Percentiles rank a stretch among this genome's conserved stretches.
These are phyloP conservation scores for Lynx canadensis DNA, from an alignment of 2,113 vertebrate species.

Conservation along the genomic window DNA sequence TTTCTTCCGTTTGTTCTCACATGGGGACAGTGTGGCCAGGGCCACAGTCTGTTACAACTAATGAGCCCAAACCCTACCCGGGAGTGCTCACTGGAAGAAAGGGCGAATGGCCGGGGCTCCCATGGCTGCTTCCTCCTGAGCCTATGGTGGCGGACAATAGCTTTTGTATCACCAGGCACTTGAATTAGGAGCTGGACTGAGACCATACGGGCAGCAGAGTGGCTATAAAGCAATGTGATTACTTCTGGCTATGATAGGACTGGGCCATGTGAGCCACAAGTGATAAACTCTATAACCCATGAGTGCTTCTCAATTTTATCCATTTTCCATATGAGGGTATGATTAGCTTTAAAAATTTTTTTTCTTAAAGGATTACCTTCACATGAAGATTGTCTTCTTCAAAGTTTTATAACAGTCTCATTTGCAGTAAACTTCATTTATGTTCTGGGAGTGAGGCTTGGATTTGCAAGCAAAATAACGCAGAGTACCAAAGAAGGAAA, in stretches of 20 bases:
- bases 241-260: not conserved
- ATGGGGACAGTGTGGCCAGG: too few species aligned
- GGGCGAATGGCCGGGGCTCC: not conserved
- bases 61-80: not conserved
- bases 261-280: not conserved
- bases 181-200: slow-evolving; percentile 47
- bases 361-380: slow-evolving; percentile 15
- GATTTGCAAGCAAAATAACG: slow-evolving; percentile 54
- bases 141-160: not conserved
- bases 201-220: not conserved
- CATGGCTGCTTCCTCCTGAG: not conserved
- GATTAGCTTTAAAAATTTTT: not conserved
- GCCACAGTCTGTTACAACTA: not conserved
- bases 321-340: not conserved
- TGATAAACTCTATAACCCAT: not conserved
- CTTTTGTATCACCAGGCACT: not conserved
- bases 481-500: slow-evolving; percentile 40
- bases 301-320: not conserved
- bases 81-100: not conserved
- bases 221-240: slow-evolving; percentile 37
- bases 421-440: slow-evolving; percentile 62
- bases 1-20: not conserved
- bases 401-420: slow-evolving; percentile 14
- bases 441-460: slow-evolving; percentile 4
- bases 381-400: slow-evolving; percentile 12